These are phyloP conservation scores for Eulemur macaco DNA, from an alignment of 2,113 vertebrate genomes.

Conservation along the genomic window DNA sequence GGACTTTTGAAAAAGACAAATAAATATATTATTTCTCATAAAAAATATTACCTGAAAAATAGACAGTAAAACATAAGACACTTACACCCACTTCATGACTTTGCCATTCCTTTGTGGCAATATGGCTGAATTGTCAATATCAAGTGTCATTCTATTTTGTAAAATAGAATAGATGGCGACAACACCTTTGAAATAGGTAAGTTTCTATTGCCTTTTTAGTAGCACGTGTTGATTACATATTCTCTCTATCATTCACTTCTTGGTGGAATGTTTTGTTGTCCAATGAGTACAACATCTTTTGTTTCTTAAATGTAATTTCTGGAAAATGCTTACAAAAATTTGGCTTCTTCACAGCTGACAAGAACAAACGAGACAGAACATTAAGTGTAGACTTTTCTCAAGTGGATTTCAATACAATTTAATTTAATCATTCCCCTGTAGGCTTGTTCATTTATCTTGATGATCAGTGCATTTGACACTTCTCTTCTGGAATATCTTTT, in stretches of 20 bases:
- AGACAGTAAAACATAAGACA: neutral
- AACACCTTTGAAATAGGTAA: neutral
- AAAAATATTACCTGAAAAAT: neutral
- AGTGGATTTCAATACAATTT: constrained; percentile 52
- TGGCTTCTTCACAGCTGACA: constrained; percentile 40
- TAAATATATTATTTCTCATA: neutral
- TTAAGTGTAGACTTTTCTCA: constrained; percentile 43
- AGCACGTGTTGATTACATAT: neutral
- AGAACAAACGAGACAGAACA: neutral
- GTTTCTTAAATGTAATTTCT: constrained; percentile 65
- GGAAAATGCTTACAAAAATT: constrained; percentile 60
- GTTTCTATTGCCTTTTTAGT: neutral
- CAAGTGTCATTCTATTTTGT: neutral
- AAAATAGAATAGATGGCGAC: neutral
- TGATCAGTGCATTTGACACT: constrained; percentile 57
- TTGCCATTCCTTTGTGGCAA: neutral
- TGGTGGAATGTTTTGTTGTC: neutral
- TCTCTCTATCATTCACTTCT: neutral
- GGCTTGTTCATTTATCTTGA: constrained; percentile 66
- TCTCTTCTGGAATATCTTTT: constrained; percentile 53
- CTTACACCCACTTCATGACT: neutral
- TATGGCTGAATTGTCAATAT: neutral
- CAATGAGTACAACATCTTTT: constrained; percentile 57
- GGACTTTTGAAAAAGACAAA: neutral
- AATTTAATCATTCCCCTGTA: constrained; percentile 56